phyloP scores from a whole-genome alignment of 2,113 vertebrate species.

The Pyrgilauda ruficollis region DNA sequence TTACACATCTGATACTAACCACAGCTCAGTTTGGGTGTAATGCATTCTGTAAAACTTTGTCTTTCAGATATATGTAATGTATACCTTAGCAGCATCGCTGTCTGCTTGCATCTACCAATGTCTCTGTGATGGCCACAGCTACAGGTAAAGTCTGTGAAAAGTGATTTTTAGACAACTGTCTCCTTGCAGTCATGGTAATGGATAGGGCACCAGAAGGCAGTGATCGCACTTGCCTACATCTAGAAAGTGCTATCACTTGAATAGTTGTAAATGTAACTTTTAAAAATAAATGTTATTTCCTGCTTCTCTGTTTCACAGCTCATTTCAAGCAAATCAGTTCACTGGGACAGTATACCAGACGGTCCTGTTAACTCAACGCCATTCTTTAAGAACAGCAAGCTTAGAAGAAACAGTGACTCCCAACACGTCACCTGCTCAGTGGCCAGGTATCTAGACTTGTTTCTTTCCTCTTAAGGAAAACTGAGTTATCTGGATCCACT shows the following conservation, averaged over 20 bases:
- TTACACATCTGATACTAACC: neutral
- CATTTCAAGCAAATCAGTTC: conserved; percentile 88
- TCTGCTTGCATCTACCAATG: conserved; percentile 98
- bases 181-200: neutral
- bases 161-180: neutral
- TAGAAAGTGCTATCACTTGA: neutral
- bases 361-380: conserved; percentile 83
- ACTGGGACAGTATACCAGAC: conserved; percentile 95
- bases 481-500: neutral
- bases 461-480: neutral
- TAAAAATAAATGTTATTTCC: neutral
- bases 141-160: conserved; percentile 79
- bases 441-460: conserved; percentile 85
- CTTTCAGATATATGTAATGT: conserved; percentile 91
- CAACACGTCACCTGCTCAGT: conserved; percentile 91
- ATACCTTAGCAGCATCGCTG: conserved; percentile 93
- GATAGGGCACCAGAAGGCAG: neutral
- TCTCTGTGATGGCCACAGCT: conserved; percentile 91
- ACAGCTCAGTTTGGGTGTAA: neutral
- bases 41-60: neutral
- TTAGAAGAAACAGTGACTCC: conserved; percentile 88
- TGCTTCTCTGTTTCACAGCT: conserved; percentile 66
- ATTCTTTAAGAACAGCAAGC: conserved; percentile 79
- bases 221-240: neutral
- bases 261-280: neutral